phyloP scores from a whole-genome alignment of 2,888 invertebrate genomes.

The Sphinx pinastri region DNA sequence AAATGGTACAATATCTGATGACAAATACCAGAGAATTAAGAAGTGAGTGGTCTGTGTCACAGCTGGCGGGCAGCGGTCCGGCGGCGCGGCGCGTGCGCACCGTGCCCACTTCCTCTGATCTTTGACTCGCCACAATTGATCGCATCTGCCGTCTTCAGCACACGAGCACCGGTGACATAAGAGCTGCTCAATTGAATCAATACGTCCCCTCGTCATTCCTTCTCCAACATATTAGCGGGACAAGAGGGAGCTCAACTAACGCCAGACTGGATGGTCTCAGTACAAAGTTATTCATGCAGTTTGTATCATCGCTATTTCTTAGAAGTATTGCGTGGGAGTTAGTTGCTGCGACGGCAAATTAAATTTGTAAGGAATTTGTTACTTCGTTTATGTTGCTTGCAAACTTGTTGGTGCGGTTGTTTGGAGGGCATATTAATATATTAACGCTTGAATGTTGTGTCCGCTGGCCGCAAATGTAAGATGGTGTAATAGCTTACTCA shows the following conservation, averaged over 20 bases:
- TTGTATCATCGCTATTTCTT: not conserved
- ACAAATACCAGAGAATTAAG: slow-evolving; percentile 58
- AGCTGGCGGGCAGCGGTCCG: slow-evolving; percentile 36
- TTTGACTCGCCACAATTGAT: slow-evolving; percentile 79
- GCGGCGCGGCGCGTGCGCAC: slow-evolving; percentile 61
- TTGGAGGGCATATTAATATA: slow-evolving; percentile 28
- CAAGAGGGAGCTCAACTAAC: slow-evolving; percentile 50
- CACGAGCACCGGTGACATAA: slow-evolving; percentile 55
- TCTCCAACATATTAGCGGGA: slow-evolving; percentile 34
- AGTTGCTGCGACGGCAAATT: slow-evolving; percentile 24
- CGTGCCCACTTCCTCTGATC: slow-evolving; percentile 81
- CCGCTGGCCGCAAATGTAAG: slow-evolving; percentile 34
- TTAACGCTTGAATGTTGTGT: slow-evolving; percentile 30
- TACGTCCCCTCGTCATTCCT: slow-evolving; percentile 47
- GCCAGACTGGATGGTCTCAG: slow-evolving; percentile 46
- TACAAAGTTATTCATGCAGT: slow-evolving; percentile 5
- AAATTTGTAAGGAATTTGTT: slow-evolving; percentile 28
- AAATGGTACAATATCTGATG: slow-evolving; percentile 44
- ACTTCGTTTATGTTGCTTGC: slow-evolving; percentile 34
- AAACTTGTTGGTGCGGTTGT: slow-evolving; percentile 43
- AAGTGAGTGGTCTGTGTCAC: slow-evolving; percentile 37
- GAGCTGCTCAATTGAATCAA: slow-evolving; percentile 63
- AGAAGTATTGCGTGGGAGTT: slow-evolving; percentile 25
- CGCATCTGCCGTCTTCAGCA: slow-evolving; percentile 72
- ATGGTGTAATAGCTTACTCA: slow-evolving; percentile 77